A percentile compares a stretch with the other conserved stretches of the same genome.
Conservation (phyloP, 2,888 invertebrate species). For the Drosophila paracracens region DNA sequence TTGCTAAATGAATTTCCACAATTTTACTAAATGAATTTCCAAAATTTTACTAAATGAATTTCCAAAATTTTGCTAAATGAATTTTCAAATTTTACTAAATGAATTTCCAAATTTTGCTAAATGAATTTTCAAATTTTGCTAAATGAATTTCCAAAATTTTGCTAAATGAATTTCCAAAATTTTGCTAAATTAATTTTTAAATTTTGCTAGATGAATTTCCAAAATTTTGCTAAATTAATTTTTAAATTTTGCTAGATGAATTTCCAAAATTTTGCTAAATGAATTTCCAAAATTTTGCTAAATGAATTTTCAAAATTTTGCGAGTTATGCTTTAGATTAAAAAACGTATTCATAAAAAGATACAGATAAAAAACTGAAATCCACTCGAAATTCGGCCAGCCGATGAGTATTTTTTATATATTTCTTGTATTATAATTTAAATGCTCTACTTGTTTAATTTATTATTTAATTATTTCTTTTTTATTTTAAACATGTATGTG, state of each 20-base stretch:
- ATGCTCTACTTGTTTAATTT: constrained; percentile 17
- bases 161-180: not conserved
- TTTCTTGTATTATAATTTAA: constrained; percentile 16
- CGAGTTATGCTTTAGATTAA: not conserved
- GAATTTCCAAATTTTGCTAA: not conserved
- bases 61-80: not conserved
- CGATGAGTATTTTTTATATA: constrained; percentile 16
- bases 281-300: not conserved
- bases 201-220: not conserved
- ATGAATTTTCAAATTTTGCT: not conserved
- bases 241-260: not conserved
- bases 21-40: too few species aligned
- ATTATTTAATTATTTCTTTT: constrained; percentile 23
- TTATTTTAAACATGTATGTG: constrained; percentile 52
- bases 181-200: not conserved
- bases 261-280: not conserved
- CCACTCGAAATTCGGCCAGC: constrained; percentile 18
- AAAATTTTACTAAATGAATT: constrained; percentile 5
- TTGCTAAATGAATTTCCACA: not conserved
- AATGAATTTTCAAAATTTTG: not conserved
- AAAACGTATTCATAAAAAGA: not conserved
- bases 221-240: not conserved
- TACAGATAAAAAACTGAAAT: not conserved
- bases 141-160: not conserved
- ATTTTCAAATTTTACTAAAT: not conserved